Percentiles rank a stretch among this genome's conserved stretches.
phyloP scores from a whole-genome alignment of 1,140 invertebrate genomes.

The Andrena cerasifolii region DNA sequence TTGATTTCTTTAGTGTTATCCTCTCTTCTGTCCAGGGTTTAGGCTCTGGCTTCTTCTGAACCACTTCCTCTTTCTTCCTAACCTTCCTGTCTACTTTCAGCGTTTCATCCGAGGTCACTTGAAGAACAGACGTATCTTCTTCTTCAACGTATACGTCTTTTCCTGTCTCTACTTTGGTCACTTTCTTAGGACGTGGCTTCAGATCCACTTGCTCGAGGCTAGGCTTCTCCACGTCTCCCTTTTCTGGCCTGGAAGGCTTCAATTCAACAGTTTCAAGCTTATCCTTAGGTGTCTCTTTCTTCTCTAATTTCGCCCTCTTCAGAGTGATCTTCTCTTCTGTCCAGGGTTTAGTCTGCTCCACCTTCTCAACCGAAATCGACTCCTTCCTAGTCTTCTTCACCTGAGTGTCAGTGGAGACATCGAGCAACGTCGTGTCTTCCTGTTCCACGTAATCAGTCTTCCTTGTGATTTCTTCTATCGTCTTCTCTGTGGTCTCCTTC shows the following conservation, averaged over 20 bases:
- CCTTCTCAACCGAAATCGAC: slow-evolving; percentile 19
- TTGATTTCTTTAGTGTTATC: slow-evolving; percentile 70
- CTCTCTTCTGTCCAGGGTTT: slow-evolving; percentile 76
- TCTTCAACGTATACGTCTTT: slow-evolving; percentile 67
- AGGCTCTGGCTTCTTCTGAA: slow-evolving; percentile 34
- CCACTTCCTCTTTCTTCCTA: slow-evolving; percentile 14
- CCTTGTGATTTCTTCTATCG: slow-evolving; percentile 12
- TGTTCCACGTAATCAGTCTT: slow-evolving; percentile 55
- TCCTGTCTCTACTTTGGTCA: slow-evolving; percentile 52
- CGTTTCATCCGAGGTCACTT: slow-evolving; percentile 50
- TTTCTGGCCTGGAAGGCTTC: slow-evolving; percentile 81
- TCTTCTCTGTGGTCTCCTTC: slow-evolving; percentile 73
- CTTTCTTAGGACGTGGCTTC: slow-evolving; percentile 75
- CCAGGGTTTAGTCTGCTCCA: slow-evolving; percentile 71
- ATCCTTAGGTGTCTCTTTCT: slow-evolving; percentile 74
- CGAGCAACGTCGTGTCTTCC: slow-evolving; percentile 64
- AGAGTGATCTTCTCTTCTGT: slow-evolving; percentile 80
- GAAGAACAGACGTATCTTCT: slow-evolving; percentile 72
- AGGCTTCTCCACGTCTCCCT: slow-evolving; percentile 66
- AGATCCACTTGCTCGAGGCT: slow-evolving; percentile 75
- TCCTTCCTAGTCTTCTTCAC: slow-evolving; percentile 47
- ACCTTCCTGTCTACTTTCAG: slow-evolving; percentile 24
- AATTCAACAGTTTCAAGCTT: slow-evolving; percentile 78
- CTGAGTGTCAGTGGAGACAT: slow-evolving; percentile 52
- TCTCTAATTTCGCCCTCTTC: slow-evolving; percentile 71